Conservation (phyloP, 2,797 vertebrate genomes). For the Notoglanidium macrostoma region DNA sequence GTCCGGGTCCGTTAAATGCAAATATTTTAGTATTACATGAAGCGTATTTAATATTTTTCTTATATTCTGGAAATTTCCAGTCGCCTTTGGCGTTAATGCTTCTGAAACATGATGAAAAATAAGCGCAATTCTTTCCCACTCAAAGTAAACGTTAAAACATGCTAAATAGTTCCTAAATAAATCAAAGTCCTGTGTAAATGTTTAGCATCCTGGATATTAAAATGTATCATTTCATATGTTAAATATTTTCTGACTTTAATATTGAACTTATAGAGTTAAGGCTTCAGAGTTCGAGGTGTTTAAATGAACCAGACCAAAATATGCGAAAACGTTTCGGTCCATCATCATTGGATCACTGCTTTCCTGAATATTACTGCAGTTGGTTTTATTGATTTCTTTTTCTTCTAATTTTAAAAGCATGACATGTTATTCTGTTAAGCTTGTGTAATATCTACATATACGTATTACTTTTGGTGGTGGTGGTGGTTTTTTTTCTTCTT, state of each 20-base stretch:
- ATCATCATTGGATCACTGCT: conserved; percentile 78
- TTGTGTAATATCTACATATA: conserved; percentile 57
- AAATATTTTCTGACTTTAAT: not conserved
- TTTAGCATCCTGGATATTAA: not conserved
- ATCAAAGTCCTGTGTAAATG: not conserved
- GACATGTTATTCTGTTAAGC: conserved; percentile 73
- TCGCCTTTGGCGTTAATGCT: not conserved
- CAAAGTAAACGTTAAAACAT: not conserved
- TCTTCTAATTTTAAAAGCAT: conserved; percentile 83
- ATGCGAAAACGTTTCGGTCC: not conserved
- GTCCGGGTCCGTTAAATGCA: not conserved
- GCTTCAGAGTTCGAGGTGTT: not conserved
- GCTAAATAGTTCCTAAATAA: not conserved
- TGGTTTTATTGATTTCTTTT: conserved; percentile 60
- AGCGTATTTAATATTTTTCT: not conserved
- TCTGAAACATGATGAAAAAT: not conserved
- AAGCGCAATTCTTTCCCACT: no score
- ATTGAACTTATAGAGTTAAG: not conserved
- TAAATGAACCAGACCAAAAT: not conserved
- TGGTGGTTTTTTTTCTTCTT: conserved; percentile 38
- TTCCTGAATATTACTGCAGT: conserved; percentile 45
- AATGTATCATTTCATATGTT: not conserved
- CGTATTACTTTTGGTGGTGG: not conserved
- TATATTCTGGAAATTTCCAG: not conserved
- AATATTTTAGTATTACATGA: not conserved